Percentiles rank a stretch among this genome's conserved stretches.
phyloP scores from a whole-genome alignment of 92 coral and sea anemone genomes.

The Palythoa grandiflora region DNA sequence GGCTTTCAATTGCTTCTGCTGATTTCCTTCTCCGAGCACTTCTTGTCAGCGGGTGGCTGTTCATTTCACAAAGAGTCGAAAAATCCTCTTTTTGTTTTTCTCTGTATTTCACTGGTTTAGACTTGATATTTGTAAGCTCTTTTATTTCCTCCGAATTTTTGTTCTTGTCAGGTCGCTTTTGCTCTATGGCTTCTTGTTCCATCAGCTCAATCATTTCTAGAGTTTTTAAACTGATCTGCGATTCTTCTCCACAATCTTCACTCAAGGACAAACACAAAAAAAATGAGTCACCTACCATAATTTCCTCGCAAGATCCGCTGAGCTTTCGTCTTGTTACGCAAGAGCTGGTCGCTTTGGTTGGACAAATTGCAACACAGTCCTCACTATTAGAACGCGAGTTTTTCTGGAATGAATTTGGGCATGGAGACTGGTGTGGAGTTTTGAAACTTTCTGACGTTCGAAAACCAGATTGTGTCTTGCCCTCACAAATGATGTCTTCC shows the following conservation, averaged over 20 bases:
- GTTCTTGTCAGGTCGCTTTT: neutral
- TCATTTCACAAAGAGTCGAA: neutral
- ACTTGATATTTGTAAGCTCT: neutral
- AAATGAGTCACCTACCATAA: conserved; percentile 63
- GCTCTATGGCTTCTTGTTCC: conserved; percentile 57
- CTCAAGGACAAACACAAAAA: conserved; percentile 78
- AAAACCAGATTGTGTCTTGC: conserved; percentile 64
- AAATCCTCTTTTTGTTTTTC: neutral
- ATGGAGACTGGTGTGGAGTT: conserved; percentile 30
- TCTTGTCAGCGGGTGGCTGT: neutral
- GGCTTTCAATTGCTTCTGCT: neutral
- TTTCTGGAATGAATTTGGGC: conserved; percentile 28
- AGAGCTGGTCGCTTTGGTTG: neutral
- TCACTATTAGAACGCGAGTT: conserved; percentile 2
- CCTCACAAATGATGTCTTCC: conserved; percentile 64
- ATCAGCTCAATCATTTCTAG: conserved; percentile 70
- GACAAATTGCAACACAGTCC: neutral
- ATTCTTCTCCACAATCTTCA: conserved; percentile 75
- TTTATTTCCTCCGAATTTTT: neutral
- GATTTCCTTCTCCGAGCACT: conserved; percentile 8
- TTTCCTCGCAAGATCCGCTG: neutral
- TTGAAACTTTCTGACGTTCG: conserved; percentile 45
- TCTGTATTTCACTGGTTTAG: neutral
- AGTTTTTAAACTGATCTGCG: conserved; percentile 67
- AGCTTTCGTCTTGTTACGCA: neutral